Base-by-base conservation (phyloP, 2,797 vertebrate species). In the Morus bassanus region DNA sequence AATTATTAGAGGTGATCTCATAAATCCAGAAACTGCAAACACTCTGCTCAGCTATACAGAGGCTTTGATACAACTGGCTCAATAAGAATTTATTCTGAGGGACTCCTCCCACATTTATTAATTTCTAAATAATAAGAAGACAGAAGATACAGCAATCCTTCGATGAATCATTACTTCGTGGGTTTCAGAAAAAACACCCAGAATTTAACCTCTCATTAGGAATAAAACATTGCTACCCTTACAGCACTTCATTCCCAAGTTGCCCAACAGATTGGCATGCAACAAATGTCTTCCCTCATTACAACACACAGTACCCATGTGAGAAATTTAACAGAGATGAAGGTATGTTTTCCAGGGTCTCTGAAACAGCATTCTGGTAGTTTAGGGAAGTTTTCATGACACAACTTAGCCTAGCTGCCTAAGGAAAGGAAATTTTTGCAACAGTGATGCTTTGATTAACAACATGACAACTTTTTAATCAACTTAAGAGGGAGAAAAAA, bases 271-370 rank as follows among this genome's bases (percentile, higher is more conserved):
- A 68, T 4, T 27, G 35, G 17, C 41, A 67, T 7, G 11, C 46
- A 73, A 79, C 5, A 39, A 48, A 33, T 18, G 7, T 31, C 16
- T 53, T 85, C 28, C 17, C 30, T 37, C 45, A 31, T 45, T 30
- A 60, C 0, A 2, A 80, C 19, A 83, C 27, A 33, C 17, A 60
- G 33, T 22, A 82, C 3, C 6, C 22, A 56, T 0, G 0, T 22
- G 28, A 70, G 25, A 79, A 19, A 80, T 63, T 75, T 23, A 64
- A 50, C 4, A 57, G 33, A 85, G 18, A 67, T 7, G 10, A 24
- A 76, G 16, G 9, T 35, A 87, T n/a, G 27, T 76, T 48, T 89
- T 80, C 46, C 64, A 77, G 24, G 13, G 80, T 63, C 39, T 77
- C 48, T 79, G n/a, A 76, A 90, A 73, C 14, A 90, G 21, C n/a